Conservation (phyloP, 2,113 vertebrate genomes). For the Anolis carolinensis region DNA sequence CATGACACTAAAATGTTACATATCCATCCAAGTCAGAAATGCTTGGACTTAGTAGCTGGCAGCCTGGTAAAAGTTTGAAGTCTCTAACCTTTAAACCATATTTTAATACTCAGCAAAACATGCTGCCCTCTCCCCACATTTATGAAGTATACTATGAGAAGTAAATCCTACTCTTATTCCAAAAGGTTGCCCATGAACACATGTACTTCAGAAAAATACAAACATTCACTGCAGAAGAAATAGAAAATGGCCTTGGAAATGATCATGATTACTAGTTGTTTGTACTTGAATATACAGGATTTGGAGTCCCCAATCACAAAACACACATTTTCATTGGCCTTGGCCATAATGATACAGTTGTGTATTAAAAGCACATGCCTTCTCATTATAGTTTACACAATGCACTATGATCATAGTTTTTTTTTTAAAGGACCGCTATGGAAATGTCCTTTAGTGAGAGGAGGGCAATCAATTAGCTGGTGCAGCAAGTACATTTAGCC, state of each 20-base stretch:
- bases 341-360: not conserved
- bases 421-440: not conserved
- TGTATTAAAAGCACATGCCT: constrained; percentile 1
- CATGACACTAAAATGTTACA: not conserved
- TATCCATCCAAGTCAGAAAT: not conserved
- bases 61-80: not conserved
- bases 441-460: not conserved
- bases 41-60: too few relatives aligned
- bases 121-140: too few relatives aligned
- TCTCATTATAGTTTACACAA: constrained; percentile 1
- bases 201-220: not conserved
- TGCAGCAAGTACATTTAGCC: not conserved
- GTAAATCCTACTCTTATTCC: not conserved
- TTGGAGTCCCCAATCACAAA: not conserved
- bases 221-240: not conserved
- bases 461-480: not conserved
- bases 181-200: not conserved
- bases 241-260: not conserved
- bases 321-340: not conserved
- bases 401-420: not conserved
- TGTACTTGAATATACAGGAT: not conserved
- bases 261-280: not conserved
- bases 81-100: not conserved
- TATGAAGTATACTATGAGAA: not conserved
- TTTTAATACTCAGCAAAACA: not conserved